These are phyloP conservation scores for Ibidorhyncha struthersii DNA, from an alignment of 2,113 vertebrate species.

Conservation along the genomic window DNA sequence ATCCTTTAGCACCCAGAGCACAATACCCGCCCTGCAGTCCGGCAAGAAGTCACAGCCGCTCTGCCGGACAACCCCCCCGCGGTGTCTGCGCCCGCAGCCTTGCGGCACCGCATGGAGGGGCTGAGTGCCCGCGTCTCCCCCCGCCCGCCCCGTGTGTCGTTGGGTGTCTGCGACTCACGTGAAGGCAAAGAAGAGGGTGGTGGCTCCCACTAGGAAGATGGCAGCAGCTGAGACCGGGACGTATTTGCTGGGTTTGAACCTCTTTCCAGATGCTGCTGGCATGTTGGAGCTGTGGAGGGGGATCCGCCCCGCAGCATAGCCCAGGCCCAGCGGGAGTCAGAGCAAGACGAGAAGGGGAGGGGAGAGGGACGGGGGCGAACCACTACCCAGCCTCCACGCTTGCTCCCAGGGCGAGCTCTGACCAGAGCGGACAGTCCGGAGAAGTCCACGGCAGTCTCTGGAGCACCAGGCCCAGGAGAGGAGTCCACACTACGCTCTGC, in stretches of 20 bases:
- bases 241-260: conserved; percentile 96
- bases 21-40: rapidly evolving
- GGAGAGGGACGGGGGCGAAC: background rate
- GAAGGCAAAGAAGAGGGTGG: conserved; percentile 96
- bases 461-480: background rate
- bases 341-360: conserved; percentile 66
- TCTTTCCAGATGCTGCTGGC: conserved; percentile 84
- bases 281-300: conserved; percentile 81
- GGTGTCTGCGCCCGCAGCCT: background rate
- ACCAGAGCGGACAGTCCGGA: rapidly evolving
- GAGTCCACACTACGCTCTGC: background rate
- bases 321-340: conserved; percentile 73
- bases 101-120: rapidly evolving
- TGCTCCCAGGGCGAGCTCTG: background rate
- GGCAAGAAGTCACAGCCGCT: background rate
- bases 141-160: background rate
- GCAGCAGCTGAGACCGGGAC: conserved; percentile 94
- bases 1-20: background rate
- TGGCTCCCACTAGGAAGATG: conserved; percentile 93
- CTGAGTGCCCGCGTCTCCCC: background rate
- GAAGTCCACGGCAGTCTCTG: background rate
- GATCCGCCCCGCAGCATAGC: conserved; percentile 83
- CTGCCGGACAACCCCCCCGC: rapidly evolving
- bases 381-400: background rate
- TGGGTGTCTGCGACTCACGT: conserved; percentile 84